phyloP scores from a whole-genome alignment of 2,797 vertebrate genomes.

The Cossypha polioptera region DNA sequence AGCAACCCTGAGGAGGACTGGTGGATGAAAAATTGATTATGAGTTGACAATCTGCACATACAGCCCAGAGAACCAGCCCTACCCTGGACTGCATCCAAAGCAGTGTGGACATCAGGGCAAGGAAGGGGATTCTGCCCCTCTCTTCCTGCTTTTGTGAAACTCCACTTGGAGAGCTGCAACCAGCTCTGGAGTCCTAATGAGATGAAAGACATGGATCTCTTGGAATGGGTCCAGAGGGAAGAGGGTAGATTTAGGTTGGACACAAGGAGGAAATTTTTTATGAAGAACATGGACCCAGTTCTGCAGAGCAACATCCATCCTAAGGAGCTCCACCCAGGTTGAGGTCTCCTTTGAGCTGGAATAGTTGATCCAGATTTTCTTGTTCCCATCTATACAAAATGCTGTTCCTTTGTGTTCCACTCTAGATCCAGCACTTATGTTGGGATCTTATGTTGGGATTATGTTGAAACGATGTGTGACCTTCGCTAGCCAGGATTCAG shows the following conservation, averaged over 20 bases:
- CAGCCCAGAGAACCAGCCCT: neutral
- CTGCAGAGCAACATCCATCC: neutral
- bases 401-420: neutral
- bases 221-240: neutral
- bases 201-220: neutral
- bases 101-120: too few relatives aligned
- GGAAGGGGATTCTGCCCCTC: neutral
- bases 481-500: neutral
- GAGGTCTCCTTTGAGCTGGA: neutral
- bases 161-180: neutral
- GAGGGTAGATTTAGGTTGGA: neutral
- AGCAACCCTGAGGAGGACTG: neutral
- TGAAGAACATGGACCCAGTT: neutral
- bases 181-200: neutral
- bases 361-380: neutral
- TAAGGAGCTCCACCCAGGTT: fast-evolving
- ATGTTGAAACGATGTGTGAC: neutral
- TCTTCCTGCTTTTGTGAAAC: neutral
- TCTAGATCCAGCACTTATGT: neutral
- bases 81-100: neutral
- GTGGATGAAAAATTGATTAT: neutral
- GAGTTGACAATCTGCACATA: neutral
- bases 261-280: neutral
- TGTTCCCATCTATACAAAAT: neutral
- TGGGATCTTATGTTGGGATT: neutral